A percentile compares a stretch with the other conserved stretches of the same genome.
These are phyloP conservation scores for Ciconia stormi DNA, from an alignment of 2,113 vertebrate genomes.

Conservation along the genomic window DNA sequence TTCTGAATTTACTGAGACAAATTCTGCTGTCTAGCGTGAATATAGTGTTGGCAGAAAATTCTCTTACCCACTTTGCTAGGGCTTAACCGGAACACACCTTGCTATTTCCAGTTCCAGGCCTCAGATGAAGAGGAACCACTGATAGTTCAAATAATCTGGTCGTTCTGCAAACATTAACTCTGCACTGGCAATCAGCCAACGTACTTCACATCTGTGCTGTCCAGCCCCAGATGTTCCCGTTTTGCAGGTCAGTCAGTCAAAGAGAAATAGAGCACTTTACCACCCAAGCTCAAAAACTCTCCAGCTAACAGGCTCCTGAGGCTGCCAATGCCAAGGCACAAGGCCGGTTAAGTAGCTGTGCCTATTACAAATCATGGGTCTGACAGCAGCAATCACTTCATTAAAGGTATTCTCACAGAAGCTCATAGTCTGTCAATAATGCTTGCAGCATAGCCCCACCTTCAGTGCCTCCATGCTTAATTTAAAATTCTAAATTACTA, in stretches of 20 bases:
- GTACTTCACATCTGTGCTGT: background rate
- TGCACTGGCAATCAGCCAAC: background rate
- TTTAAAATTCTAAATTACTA: background rate
- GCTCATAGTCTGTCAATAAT: fast-evolving
- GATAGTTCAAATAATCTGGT: background rate
- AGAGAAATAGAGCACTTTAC: background rate
- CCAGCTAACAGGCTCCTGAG: background rate
- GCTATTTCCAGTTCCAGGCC: background rate
- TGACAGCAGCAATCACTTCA: background rate
- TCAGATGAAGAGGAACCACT: background rate
- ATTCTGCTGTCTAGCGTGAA: background rate
- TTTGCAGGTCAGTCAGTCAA: background rate
- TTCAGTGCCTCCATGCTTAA: background rate
- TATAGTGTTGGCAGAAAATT: background rate
- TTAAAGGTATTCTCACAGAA: background rate
- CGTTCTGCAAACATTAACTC: background rate
- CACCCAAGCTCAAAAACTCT: background rate
- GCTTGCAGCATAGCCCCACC: background rate
- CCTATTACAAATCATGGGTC: background rate
- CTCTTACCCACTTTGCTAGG: background rate
- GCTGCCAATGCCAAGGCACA: background rate
- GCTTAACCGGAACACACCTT: background rate
- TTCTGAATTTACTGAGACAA: background rate
- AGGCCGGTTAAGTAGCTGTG: background rate
- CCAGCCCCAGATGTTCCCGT: background rate